Evolutionary conservation across 23 tunicate species (phyloP).

Genomic region (Halocynthia aurantium): DNA sequence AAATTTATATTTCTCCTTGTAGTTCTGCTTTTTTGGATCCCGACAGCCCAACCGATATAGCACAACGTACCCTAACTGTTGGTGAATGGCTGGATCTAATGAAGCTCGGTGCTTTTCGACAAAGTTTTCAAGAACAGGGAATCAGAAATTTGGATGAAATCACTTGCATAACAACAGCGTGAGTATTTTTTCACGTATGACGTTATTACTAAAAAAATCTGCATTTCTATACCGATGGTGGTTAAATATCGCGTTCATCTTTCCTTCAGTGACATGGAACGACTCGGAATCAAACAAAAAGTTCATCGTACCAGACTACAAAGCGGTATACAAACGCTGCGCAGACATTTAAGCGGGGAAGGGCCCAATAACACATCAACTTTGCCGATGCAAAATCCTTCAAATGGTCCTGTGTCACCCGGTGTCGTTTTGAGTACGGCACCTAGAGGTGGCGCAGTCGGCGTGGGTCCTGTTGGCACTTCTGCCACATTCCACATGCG

Average conservation of each 20-base stretch:
- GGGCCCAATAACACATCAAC: background rate
- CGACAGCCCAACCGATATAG: conserved; percentile 45
- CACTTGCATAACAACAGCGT: conserved; percentile 37
- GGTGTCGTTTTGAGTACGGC: background rate
- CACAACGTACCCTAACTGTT: conserved; percentile 26
- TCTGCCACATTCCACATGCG: too few species aligned
- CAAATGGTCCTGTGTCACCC: background rate
- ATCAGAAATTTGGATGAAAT: conserved; percentile 31
- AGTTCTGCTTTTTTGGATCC: conserved; percentile 55
- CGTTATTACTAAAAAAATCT: background rate
- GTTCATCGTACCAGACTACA: conserved; percentile 58
- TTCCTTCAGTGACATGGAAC: conserved; percentile 55
- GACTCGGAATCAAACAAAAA: conserved; percentile 50
- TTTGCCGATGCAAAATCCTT: background rate
- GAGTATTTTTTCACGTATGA: background rate
- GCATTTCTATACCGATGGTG: background rate
- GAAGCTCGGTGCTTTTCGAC: conserved; percentile 40
- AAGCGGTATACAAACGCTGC: conserved; percentile 63
- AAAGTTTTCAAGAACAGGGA: conserved; percentile 54
- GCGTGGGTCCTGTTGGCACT: background rate
- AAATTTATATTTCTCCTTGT: background rate
- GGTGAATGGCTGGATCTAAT: conserved; percentile 59
- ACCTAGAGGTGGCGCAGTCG: conserved; percentile 6
- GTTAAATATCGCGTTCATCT: background rate
- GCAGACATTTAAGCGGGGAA: conserved; percentile 30